Conservation (phyloP, 2,888 invertebrate species). For the Cerastoderma edule region DNA sequence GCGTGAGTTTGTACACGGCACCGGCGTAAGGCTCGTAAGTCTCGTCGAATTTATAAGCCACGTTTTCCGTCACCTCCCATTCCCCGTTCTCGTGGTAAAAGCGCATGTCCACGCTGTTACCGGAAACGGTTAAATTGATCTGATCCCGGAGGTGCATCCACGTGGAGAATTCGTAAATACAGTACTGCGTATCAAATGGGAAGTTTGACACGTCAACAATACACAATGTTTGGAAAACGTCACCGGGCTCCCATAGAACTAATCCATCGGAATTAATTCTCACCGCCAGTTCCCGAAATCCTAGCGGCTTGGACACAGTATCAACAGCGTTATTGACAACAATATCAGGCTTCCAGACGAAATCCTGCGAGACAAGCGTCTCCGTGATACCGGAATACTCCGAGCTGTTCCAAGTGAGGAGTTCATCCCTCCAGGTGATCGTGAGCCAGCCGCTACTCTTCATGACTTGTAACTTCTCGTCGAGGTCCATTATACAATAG, state of each 20-base stretch:
- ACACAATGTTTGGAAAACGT: slow-evolving; percentile 48
- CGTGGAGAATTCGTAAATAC: slow-evolving; percentile 44
- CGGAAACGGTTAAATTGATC: slow-evolving; percentile 38
- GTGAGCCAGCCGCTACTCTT: slow-evolving; percentile 49
- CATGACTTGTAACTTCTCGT: slow-evolving; percentile 47
- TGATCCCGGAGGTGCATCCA: slow-evolving; percentile 40
- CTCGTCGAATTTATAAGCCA: slow-evolving; percentile 34
- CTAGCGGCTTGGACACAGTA: slow-evolving; percentile 36
- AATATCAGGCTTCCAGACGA: slow-evolving; percentile 52
- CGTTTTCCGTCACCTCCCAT: slow-evolving; percentile 42
- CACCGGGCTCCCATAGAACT: slow-evolving; percentile 49
- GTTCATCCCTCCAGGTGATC: slow-evolving; percentile 42
- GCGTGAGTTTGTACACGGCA: slow-evolving; percentile 38
- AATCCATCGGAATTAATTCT: slow-evolving; percentile 36
- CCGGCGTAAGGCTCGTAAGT: slow-evolving; percentile 39
- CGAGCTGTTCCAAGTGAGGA: slow-evolving; percentile 36
- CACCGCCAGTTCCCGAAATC: slow-evolving; percentile 37
- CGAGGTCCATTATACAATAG: slow-evolving; percentile 45
- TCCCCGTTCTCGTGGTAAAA: slow-evolving; percentile 48
- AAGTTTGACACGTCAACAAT: slow-evolving; percentile 47
- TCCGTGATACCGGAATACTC: slow-evolving; percentile 35
- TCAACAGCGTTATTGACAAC: slow-evolving; percentile 48
- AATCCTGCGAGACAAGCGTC: slow-evolving; percentile 36
- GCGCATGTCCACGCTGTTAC: slow-evolving; percentile 38
- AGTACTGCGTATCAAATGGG: slow-evolving; percentile 49